Base-by-base conservation (phyloP, 2,113 vertebrate genomes). In the Antechinus stuartii region DNA sequence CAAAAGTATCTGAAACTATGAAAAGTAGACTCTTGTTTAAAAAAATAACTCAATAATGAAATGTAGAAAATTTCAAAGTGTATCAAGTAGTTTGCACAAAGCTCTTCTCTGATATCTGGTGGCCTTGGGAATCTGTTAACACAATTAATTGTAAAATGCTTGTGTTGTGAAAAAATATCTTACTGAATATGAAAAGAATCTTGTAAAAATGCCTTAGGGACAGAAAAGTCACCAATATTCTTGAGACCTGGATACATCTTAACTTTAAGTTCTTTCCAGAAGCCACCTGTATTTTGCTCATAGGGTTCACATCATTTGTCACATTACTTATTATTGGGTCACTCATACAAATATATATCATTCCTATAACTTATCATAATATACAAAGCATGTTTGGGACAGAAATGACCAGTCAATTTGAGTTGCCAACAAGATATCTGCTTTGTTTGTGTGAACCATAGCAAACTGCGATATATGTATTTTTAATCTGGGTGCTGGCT, bases 211-310 rank as follows among this genome's bases (percentile, higher is more conserved):
- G 16, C 68, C n/a, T 84, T 42, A 23, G n/a, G n/a, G 42, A 84
- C 19, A 84, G 68, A 84, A n/a, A 84, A 42, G 19, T 84, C 19
- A 90, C 91, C 49, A 0, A 0, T 42, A 84, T 92, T 5, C 46
- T n/a, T 90, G 96, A 98, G 96, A 95, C 91, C 46, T 55, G 46
- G 90, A 0, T 91, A 89, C 68, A 92, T 92, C 93, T 91, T 96
- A 24, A 35, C 47, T 16, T 95, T 96, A 49, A 94, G 91, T 93
- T 96, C 52, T 95, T 96, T 57, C 53, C 84, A 35, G 23, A 95
- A 95, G 92, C 50, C 50, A 93, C 92, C 95, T 95, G 96, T 96
- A 47, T 92, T 96, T 97, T 96, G 68, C 97, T 97, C 91, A 97
- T 96, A 3, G 0, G 35, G 2, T 92, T 97, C 96, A 68, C 93